These are phyloP conservation scores for Mesoligia furuncula DNA, from an alignment of 2,888 invertebrate species.

Conservation along the genomic window DNA sequence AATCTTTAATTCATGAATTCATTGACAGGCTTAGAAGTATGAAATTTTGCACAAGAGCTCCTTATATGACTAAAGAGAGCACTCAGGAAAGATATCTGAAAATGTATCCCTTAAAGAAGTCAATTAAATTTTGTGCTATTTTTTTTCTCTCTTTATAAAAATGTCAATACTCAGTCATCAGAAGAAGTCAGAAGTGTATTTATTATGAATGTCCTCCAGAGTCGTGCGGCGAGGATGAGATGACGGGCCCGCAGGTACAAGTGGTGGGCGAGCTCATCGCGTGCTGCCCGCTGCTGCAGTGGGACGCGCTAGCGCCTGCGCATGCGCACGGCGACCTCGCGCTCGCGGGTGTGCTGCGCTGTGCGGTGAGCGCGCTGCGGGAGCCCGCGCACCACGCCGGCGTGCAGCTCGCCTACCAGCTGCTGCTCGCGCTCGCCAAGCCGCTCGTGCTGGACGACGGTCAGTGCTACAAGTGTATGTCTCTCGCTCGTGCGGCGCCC, in stretches of 20 bases:
- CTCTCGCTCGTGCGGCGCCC: no score
- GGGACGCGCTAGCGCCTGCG: slow-evolving; percentile 39
- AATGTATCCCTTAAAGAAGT: neutral
- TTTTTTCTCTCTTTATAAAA: neutral
- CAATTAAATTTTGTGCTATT: neutral
- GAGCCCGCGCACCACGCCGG: slow-evolving; percentile 59
- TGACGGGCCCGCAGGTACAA: slow-evolving; percentile 52
- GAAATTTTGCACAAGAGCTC: neutral
- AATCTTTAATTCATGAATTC: neutral
- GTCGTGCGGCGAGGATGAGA: slow-evolving; percentile 23
- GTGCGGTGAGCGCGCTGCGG: slow-evolving; percentile 19
- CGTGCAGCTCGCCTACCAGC: slow-evolving; percentile 72
- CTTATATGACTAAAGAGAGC: no score
- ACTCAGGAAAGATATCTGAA: no score
- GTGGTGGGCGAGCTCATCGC: slow-evolving; percentile 48
- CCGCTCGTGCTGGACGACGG: slow-evolving; percentile 76
- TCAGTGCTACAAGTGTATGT: neutral
- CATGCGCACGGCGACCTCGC: slow-evolving; percentile 30
- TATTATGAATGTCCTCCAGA: slow-evolving; percentile 4
- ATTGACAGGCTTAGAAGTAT: neutral
- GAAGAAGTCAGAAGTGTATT: neutral
- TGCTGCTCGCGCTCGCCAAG: slow-evolving; percentile 67
- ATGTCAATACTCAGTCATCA: no score
- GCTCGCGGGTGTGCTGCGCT: slow-evolving; percentile 3
- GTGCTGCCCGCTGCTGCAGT: slow-evolving; percentile 42